Evolutionary conservation across 2,797 vertebrate genomes (phyloP), one percentile per base, ranked within the genome.

Genomic region (Naso thynnoides): DNA sequence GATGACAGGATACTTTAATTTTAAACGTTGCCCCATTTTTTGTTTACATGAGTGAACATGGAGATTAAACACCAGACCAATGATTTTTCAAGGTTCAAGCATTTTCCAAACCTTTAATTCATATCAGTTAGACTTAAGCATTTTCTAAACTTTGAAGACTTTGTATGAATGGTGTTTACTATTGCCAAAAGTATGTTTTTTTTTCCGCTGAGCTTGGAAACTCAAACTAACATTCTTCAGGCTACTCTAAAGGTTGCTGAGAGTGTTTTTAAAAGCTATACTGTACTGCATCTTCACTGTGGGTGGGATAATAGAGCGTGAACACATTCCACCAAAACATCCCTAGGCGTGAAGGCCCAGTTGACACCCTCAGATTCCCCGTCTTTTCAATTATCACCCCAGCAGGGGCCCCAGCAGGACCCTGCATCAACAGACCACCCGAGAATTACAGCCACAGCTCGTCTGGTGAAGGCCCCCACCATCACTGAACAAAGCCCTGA

Each of bases 341-440:
- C 68, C 47, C 52, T 11, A 65, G 78, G 81, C 76, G 74, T 79
- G 85, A 90, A 81, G 71, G 23, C 59, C 80, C 66, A 83, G 77
- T 70, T 84, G 86, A 89, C 82, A 85, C 60, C 80, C 63, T 73
- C 69, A 72, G 64, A 78, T 62, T 55, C 61, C 16, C 70, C 27
- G 65, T 82, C 76, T 76, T 70, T 92, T 91, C 84, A 85, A 91
- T 93, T 86, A 92, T 70, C 84, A 82, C 73, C 78, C 70, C 81
- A 74, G 82, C 81, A 82, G 81, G 88, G 70, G 73, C 75, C 69
- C 64, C 78, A 65, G 67, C 63, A 81, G 85, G 83, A 72, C 47
- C 76, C 80, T 27, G 49, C 67, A 24, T 81, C 81, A 59, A 82
- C 31, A 73, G 87, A 92, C 91, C 85, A 90, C 89, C 91, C 33